Base-by-base conservation (phyloP, 64 coral and sea anemone genomes). In the Porites lutea region DNA sequence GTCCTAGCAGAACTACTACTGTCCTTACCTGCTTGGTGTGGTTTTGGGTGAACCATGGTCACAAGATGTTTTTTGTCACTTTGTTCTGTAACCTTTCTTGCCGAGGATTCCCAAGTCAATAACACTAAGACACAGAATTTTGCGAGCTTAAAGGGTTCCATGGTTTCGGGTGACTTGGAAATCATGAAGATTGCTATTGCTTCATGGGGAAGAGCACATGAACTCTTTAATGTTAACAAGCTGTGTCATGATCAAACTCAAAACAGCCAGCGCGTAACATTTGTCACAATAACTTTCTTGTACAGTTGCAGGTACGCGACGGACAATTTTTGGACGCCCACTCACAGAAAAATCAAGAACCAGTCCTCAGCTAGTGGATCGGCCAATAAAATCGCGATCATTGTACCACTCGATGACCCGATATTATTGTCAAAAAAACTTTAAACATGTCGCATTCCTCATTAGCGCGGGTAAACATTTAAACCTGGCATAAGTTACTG, bases 41-140 rank as follows among this genome's bases (percentile, higher is more conserved):
- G 61, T 49, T 83, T 83, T 4, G 80, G 80, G 16, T 83, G 80
- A 18, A 12, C 48, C 44, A 83, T 18, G 21, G 27, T 37, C 27
- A 83, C 62, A 18, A 83, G 15, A 12, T 83, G 61, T 47, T 83
- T 83, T 83, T 83, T 83, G 19, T 16, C 46, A 83, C 80, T 18
- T 51, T 67, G 64, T 48, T 12, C 45, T 6, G 11, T 5, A 11
- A 15, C 21, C 14, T 49, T 13, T 44, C 20, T n/a, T 9, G 59
- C 80, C 9, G 15, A 83, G 8, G 46, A 4, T 49, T 83, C 45
- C 3, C 49, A 48, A 11, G 67, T 45, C 3, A 66, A 83, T 18
- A 67, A 3, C 13, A 19, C 59, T 45, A 60, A 59, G 3, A 83
- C 80, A 1, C 48, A 8, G 15, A 83, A 9, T 48, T 51, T 83